Evolutionary conservation across 2,888 invertebrate species (phyloP).

Genomic region (Melieria crassipennis): DNA sequence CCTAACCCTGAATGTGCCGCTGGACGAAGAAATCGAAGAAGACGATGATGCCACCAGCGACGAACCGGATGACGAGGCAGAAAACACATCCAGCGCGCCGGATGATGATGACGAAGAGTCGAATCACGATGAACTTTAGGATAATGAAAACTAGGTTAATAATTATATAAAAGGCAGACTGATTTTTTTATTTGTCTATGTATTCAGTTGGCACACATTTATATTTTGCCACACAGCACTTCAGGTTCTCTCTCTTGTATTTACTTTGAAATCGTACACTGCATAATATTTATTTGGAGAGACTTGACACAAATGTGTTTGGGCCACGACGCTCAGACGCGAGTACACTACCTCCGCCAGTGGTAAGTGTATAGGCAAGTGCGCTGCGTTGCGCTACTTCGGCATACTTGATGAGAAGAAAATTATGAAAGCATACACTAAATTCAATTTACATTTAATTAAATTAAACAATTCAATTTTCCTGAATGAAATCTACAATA

Average conservation of each 20-base stretch:
- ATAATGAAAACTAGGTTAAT: constrained; percentile 12
- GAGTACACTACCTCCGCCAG: constrained; percentile 9
- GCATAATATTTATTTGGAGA: not conserved
- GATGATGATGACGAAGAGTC: constrained; percentile 64
- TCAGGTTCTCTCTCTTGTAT: not conserved
- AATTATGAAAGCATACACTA: too few relatives aligned
- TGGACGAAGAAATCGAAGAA: constrained; percentile 73
- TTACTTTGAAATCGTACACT: constrained; percentile 7
- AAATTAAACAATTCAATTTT: not conserved
- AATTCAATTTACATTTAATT: not conserved
- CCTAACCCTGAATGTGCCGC: constrained; percentile 78
- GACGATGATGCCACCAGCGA: constrained; percentile 66
- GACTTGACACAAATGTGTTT: not conserved
- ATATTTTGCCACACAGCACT: constrained; percentile 7
- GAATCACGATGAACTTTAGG: constrained; percentile 73
- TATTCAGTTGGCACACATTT: constrained; percentile 3
- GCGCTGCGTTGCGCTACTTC: too few relatives aligned
- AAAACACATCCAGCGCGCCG: constrained; percentile 22
- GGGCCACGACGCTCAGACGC: not conserved
- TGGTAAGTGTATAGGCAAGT: too few relatives aligned
- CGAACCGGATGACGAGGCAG: constrained; percentile 62
- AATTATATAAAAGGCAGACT: constrained; percentile 51
- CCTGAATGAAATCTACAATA: too few relatives aligned
- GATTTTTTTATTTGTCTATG: constrained; percentile 45
- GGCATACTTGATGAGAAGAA: too few relatives aligned